phyloP scores from a whole-genome alignment of 2,113 vertebrate genomes.

The Dromiciops gliroides region DNA sequence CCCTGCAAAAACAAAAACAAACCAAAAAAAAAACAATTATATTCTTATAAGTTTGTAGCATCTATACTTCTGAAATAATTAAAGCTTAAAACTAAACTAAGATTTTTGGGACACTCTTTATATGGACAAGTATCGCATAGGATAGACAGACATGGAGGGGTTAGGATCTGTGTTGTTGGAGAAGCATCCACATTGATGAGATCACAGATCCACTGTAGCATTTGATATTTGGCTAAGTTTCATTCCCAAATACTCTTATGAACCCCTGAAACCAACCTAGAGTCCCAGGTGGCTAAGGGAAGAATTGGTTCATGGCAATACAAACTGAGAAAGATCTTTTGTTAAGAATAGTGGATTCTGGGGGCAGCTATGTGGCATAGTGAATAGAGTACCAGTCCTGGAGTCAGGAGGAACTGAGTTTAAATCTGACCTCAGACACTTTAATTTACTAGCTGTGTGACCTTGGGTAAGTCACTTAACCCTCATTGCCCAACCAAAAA shows the following conservation, averaged over 20 bases:
- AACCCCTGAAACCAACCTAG: neutral
- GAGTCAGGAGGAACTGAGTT: too few relatives aligned
- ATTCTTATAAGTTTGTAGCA: neutral
- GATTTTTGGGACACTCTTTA: neutral
- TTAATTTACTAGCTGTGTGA: too few relatives aligned
- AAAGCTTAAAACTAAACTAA: neutral
- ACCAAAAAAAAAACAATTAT: too few relatives aligned
- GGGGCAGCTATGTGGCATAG: too few relatives aligned
- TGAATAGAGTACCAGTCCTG: too few relatives aligned
- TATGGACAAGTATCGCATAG: neutral
- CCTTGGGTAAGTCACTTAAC: too few relatives aligned
- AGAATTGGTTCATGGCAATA: neutral
- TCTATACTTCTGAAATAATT: neutral
- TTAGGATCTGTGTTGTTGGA: neutral
- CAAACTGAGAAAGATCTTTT: neutral
- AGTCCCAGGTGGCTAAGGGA: neutral
- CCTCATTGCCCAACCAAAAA: too few relatives aligned
- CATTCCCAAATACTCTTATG: neutral
- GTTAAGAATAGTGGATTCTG: neutral
- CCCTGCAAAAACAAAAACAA: too few relatives aligned
- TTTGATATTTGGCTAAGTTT: neutral
- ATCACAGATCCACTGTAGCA: neutral
- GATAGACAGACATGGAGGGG: neutral
- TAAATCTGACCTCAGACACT: too few relatives aligned
- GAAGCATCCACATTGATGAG: neutral